phyloP scores from a whole-genome alignment of 2,888 invertebrate genomes.

The Polydrusus pterygomalis region DNA sequence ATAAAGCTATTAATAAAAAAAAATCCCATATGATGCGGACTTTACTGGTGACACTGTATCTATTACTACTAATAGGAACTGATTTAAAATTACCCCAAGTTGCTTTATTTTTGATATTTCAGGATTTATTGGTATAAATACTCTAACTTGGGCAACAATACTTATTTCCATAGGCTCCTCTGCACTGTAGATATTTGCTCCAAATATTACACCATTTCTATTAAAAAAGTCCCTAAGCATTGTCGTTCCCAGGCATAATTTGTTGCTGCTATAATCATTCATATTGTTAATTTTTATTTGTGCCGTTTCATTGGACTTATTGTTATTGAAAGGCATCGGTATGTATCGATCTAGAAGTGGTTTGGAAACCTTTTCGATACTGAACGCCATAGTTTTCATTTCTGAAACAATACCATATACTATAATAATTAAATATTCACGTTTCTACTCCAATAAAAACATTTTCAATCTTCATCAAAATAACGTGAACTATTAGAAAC shows the following conservation, averaged over 20 bases:
- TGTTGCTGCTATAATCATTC: neutral
- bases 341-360: neutral
- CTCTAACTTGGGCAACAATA: neutral
- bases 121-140: conserved; percentile 4
- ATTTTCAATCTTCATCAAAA: too few species aligned
- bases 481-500: too few species aligned
- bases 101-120: neutral
- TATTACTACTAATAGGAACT: too few species aligned
- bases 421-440: too few species aligned
- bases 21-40: too few species aligned
- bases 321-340: neutral
- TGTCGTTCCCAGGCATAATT: neutral
- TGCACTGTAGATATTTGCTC: conserved; percentile 3
- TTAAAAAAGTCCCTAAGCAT: conserved; percentile 4
- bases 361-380: conserved; percentile 5
- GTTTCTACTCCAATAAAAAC: too few species aligned
- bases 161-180: neutral
- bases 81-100: neutral
- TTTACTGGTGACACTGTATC: too few species aligned
- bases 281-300: neutral
- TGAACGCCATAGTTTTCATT: conserved; percentile 4
- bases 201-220: neutral
- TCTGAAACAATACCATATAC: too few species aligned
- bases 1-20: too few species aligned
- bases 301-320: conserved; percentile 4